Percentiles rank a stretch among this genome's conserved stretches.
Conservation (phyloP, 1,140 invertebrate genomes). For the Leguminivora glycinivorella region DNA sequence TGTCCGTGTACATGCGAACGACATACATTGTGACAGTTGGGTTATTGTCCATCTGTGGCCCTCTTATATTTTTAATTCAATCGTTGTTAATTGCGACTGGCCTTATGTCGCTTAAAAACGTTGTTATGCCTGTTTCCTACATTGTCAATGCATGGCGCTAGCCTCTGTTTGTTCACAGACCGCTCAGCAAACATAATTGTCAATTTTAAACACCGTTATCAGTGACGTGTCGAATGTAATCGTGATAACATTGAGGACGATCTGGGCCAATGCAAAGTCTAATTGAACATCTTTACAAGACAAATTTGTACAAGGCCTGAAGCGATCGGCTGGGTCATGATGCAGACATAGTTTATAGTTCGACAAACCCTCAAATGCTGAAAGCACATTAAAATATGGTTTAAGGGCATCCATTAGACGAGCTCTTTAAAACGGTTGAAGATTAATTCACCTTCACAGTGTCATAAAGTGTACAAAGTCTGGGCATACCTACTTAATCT, state of each 20-base stretch:
- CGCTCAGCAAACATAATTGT: conserved; percentile 17
- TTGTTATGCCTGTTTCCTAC: not conserved
- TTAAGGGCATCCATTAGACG: not conserved
- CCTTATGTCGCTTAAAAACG: not conserved
- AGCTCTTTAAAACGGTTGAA: not conserved
- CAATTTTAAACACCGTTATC: conserved; percentile 27
- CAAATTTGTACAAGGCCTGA: not conserved
- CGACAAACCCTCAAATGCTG: not conserved
- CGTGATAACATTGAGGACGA: conserved; percentile 7
- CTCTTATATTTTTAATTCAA: too few relatives aligned
- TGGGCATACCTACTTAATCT: too few relatives aligned
- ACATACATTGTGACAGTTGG: too few relatives aligned
- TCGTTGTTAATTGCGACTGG: too few relatives aligned
- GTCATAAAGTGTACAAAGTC: too few relatives aligned
- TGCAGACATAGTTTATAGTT: not conserved
- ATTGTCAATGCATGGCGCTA: conserved; percentile 1
- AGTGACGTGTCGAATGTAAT: conserved; percentile 26
- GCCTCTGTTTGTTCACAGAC: not conserved
- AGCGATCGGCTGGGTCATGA: not conserved
- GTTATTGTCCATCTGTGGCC: too few relatives aligned
- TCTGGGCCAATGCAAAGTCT: conserved; percentile 14
- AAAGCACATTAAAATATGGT: not conserved
- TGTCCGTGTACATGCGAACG: too few relatives aligned
- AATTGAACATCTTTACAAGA: not conserved
- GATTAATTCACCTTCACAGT: too few relatives aligned